Percentiles rank a stretch among this genome's conserved stretches.
Evolutionary conservation across 2,113 vertebrate species (phyloP).

Genomic region (Eulemur macaco): DNA sequence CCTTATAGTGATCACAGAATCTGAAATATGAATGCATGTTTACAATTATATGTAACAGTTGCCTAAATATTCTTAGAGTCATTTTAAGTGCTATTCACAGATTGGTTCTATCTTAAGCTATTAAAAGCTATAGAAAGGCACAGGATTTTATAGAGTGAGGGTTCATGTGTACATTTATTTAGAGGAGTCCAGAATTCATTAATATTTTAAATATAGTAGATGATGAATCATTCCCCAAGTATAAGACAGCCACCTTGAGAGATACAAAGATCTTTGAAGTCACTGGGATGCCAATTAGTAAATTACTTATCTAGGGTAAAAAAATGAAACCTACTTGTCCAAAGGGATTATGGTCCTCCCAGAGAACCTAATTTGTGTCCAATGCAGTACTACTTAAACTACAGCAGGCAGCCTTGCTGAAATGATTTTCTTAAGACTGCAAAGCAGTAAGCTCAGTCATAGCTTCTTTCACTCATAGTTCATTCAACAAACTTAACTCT

Average conservation of each 20-base stretch:
- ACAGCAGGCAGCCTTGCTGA: neutral
- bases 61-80: neutral
- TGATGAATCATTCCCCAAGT: conserved; percentile 16
- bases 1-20: neutral
- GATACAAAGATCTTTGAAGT: conserved; percentile 37
- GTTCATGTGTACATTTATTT: neutral
- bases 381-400: neutral
- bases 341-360: neutral
- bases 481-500: neutral
- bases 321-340: conserved; percentile 20
- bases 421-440: neutral
- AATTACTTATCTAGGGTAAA: conserved; percentile 25
- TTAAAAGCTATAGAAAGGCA: neutral
- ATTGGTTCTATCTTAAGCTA: neutral
- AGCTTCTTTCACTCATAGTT: neutral
- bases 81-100: neutral
- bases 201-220: conserved; percentile 35
- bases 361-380: neutral
- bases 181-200: conserved; percentile 48
- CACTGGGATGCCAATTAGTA: neutral
- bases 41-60: neutral
- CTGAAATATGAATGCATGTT: neutral
- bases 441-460: neutral
- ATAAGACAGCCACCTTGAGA: conserved; percentile 13
- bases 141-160: neutral